These are phyloP conservation scores for Drosophila melanica DNA, from an alignment of 1,140 invertebrate species.

Conservation along the genomic window DNA sequence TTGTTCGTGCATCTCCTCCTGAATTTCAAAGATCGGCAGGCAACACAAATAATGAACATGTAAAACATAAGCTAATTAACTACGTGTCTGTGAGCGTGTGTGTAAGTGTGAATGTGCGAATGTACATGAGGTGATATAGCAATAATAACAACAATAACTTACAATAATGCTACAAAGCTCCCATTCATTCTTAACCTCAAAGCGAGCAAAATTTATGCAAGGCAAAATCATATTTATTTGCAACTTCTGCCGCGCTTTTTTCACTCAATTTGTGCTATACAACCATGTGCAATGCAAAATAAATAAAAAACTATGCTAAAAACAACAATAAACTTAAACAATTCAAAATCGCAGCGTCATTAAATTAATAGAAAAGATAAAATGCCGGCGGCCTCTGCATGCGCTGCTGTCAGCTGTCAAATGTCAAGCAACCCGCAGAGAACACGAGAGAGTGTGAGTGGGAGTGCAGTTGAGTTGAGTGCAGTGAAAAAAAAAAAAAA, in stretches of 20 bases:
- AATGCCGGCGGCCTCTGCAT: conserved; percentile 6
- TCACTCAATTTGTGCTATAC: neutral
- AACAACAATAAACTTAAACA: conserved; percentile 20
- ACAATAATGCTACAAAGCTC: conserved; percentile 25
- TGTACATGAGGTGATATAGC: conserved; percentile 6
- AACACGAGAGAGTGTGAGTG: conserved; percentile 1
- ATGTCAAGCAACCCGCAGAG: conserved; percentile 8
- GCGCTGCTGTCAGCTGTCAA: conserved; percentile 17
- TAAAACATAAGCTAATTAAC: conserved; percentile 27
- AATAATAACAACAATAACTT: conserved; percentile 23
- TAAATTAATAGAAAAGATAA: conserved; percentile 24
- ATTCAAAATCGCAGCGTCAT: conserved; percentile 28
- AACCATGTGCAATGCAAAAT: neutral
- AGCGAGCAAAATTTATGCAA: conserved; percentile 17
- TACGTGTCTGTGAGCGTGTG: conserved; percentile 4
- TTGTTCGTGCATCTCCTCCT: conserved; percentile 99
- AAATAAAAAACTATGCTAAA: conserved; percentile 2
- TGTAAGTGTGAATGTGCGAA: conserved; percentile 8
- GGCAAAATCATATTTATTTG: conserved; percentile 19
- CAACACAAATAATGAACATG: conserved; percentile 45
- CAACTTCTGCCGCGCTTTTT: neutral
- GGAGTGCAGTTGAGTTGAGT: neutral
- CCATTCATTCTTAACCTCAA: conserved; percentile 46
- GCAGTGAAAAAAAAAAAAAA: conserved; percentile 11
- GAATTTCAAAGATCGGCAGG: conserved; percentile 28